Evolutionary conservation across 2,888 invertebrate species (phyloP).

Genomic region (Folsomia manolachei): DNA sequence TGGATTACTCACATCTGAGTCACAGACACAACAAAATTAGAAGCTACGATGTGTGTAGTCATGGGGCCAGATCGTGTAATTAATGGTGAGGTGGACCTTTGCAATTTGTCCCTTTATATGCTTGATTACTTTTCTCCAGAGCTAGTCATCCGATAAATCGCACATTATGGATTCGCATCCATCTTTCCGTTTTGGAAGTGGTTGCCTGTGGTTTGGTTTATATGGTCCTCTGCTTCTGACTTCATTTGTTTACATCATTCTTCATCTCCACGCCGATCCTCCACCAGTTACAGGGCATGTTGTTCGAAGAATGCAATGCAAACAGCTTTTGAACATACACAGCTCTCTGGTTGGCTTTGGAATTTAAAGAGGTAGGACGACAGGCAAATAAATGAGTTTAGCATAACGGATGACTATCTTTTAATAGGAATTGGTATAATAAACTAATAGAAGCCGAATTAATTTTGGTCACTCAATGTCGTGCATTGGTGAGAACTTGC

Average conservation of each 20-base stretch:
- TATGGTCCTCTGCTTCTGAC: neutral
- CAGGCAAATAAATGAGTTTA: neutral
- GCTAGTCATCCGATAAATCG: constrained; percentile 9
- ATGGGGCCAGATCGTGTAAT: neutral
- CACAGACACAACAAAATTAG: no score
- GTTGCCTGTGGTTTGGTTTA: neutral
- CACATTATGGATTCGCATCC: constrained; percentile 5
- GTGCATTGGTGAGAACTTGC: neutral
- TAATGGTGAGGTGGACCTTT: constrained; percentile 11
- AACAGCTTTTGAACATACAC: neutral
- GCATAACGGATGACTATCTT: neutral
- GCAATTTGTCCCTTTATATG: constrained; percentile 11
- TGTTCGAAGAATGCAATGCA: no score
- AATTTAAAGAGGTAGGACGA: no score
- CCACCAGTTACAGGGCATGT: no score
- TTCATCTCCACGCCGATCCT: neutral
- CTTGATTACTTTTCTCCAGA: neutral
- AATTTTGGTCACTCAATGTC: neutral
- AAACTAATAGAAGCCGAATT: neutral
- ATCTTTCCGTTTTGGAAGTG: neutral
- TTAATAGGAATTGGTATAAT: no score
- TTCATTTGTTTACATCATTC: neutral
- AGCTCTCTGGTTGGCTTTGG: no score
- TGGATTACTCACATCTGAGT: no score
- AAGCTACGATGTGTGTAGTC: no score